A percentile compares a stretch with the other conserved stretches of the same genome.
Conservation (phyloP, 2,797 vertebrate species). For the Takifugu ocellatus region DNA sequence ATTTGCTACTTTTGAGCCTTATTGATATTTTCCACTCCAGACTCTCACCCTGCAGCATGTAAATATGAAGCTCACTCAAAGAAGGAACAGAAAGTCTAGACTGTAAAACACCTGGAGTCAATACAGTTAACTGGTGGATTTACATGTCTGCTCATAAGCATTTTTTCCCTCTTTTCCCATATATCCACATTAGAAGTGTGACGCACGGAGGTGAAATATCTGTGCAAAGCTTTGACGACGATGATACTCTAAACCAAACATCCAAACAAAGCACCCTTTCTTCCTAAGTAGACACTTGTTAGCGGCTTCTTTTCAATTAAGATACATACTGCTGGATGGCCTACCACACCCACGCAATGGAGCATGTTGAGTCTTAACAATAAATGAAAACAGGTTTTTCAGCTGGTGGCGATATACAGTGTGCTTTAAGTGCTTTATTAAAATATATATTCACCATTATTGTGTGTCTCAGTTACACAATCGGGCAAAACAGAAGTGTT, state of each 20-base stretch:
- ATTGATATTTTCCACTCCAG: conserved; percentile 13
- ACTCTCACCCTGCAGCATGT: conserved; percentile 23
- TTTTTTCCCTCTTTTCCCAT: conserved; percentile 7
- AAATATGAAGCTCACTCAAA: conserved; percentile 29
- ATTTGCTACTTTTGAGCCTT: conserved; percentile 30
- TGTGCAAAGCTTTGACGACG: conserved; percentile 1
- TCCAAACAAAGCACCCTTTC: conserved; percentile 19
- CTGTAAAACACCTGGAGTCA: conserved; percentile 27
- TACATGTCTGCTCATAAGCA: conserved; percentile 17
- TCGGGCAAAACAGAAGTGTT: not conserved
- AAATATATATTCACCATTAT: conserved; percentile 5
- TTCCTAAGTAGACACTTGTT: conserved; percentile 18
- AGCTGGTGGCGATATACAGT: conserved; percentile 9
- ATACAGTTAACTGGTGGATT: conserved; percentile 27
- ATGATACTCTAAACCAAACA: not conserved
- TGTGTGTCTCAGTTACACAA: not conserved
- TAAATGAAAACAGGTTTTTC: conserved; percentile 41
- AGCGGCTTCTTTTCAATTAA: conserved; percentile 21
- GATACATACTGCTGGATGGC: conserved; percentile 13
- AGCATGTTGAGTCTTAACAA: conserved; percentile 49
- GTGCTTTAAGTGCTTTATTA: conserved; percentile 15
- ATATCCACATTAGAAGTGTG: conserved; percentile 3
- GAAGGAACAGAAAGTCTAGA: conserved; percentile 33
- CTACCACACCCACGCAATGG: conserved; percentile 42
- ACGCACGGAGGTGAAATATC: conserved; percentile 5